Conservation (phyloP, 2,888 invertebrate genomes). For the Rhodophaea formosa region DNA sequence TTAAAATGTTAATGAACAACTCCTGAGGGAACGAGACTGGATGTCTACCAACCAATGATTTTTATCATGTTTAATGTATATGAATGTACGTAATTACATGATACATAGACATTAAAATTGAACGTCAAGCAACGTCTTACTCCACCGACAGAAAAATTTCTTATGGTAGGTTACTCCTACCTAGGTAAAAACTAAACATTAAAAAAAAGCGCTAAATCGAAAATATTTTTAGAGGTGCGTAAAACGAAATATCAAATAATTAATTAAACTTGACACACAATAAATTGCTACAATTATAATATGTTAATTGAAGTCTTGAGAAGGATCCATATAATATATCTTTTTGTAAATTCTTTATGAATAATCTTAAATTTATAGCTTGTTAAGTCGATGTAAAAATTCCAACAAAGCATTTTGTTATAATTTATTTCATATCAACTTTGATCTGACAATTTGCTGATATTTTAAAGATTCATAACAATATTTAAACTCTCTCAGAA, state of each 20-base stretch:
- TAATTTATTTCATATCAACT: not conserved
- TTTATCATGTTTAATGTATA: not conserved
- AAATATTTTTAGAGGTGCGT: not conserved
- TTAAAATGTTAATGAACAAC: conserved; percentile 6
- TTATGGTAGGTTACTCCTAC: too few relatives aligned
- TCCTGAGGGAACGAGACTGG: conserved; percentile 3
- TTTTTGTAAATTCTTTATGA: conserved; percentile 7
- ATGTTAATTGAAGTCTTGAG: not conserved
- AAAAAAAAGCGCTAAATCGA: too few relatives aligned
- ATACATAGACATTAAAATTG: too few relatives aligned
- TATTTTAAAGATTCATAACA: not conserved
- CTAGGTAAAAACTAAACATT: too few relatives aligned
- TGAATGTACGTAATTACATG: too few relatives aligned
- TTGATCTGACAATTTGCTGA: conserved; percentile 6
- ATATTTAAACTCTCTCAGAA: not conserved
- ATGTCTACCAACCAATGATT: not conserved
- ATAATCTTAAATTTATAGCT: not conserved
- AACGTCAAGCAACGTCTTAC: too few relatives aligned
- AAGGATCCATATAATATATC: not conserved
- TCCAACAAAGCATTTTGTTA: not conserved
- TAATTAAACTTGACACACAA: not conserved
- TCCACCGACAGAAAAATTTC: too few relatives aligned
- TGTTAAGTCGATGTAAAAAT: not conserved
- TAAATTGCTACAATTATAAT: not conserved
- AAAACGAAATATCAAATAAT: not conserved